phyloP scores from a whole-genome alignment of 92 coral and sea anemone genomes.

The Virgularia gustaviana region DNA sequence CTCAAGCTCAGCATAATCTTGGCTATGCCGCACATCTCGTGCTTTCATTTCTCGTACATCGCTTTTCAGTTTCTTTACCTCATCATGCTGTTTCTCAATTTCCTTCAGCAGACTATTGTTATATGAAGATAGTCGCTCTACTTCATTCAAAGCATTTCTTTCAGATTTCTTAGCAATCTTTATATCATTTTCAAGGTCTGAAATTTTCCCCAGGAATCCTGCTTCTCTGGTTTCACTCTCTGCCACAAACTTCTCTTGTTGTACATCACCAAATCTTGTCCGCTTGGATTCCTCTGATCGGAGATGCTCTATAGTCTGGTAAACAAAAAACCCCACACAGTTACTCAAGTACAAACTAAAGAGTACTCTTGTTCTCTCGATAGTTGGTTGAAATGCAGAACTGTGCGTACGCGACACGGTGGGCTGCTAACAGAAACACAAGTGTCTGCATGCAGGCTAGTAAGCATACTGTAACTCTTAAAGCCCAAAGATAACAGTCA shows the following conservation, averaged over 20 bases:
- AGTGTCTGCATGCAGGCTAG: too few relatives aligned
- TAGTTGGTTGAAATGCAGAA: too few relatives aligned
- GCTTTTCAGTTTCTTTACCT: constrained; percentile 53
- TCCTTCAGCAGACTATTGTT: constrained; percentile 69
- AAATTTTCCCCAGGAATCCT: constrained; percentile 70
- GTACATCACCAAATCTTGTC: constrained; percentile 90
- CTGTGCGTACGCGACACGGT: too few relatives aligned
- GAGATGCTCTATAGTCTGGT: constrained; percentile 87
- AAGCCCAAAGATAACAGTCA: too few relatives aligned
- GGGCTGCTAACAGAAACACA: too few relatives aligned
- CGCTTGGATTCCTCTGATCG: constrained; percentile 92
- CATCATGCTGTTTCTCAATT: constrained; percentile 78
- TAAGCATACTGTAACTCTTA: too few relatives aligned
- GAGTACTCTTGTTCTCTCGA: too few relatives aligned
- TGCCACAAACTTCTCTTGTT: constrained; percentile 83
- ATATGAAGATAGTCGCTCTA: constrained; percentile 73
- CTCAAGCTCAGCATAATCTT: constrained; percentile 86
- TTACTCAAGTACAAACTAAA: too few relatives aligned
- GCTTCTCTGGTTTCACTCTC: constrained; percentile 99
- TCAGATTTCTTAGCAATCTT: constrained; percentile 83
- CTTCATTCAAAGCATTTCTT: constrained; percentile 67
- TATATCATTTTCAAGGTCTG: constrained; percentile 85
- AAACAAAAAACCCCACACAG: too few relatives aligned
- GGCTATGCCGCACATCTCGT: constrained; percentile 69
- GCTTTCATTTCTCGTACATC: constrained; percentile 81